Percentiles rank a stretch among this genome's conserved stretches.
Conservation (phyloP, 2,888 invertebrate species). For the Mantis religiosa region DNA sequence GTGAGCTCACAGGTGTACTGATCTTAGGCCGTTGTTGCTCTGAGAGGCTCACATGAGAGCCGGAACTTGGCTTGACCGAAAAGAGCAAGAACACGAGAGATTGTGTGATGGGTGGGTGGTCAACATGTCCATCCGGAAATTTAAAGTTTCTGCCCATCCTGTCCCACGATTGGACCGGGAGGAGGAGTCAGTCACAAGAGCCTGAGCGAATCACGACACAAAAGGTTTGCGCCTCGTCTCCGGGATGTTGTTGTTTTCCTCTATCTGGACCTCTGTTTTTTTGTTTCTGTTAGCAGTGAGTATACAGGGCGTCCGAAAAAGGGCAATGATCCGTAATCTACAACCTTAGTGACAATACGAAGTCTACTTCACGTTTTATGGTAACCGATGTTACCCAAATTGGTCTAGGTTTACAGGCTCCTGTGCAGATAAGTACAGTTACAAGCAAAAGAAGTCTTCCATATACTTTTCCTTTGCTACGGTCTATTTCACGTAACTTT, state of each 20-base stretch:
- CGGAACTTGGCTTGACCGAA: background rate
- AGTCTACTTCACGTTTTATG: no score
- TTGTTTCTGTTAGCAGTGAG: background rate
- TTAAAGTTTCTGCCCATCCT: slow-evolving; percentile 13
- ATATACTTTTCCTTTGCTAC: no score
- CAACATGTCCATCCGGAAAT: background rate
- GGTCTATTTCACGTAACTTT: no score
- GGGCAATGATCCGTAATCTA: background rate
- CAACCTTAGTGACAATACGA: no score
- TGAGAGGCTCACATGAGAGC: background rate
- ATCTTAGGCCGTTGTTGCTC: background rate
- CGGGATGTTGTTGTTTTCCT: background rate
- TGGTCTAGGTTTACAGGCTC: no score
- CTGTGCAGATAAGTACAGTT: no score
- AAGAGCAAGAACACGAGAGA: background rate
- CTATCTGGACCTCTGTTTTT: background rate
- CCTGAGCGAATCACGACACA: slow-evolving; percentile 1
- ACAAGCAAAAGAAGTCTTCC: no score
- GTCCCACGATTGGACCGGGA: slow-evolving; percentile 16
- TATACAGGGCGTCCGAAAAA: background rate
- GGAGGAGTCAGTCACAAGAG: slow-evolving; percentile 10
- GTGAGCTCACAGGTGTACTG: background rate
- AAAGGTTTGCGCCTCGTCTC: background rate
- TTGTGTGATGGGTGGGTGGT: background rate
- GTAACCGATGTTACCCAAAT: no score